A percentile compares a stretch with the other conserved stretches of the same genome.
Evolutionary conservation across 2,888 invertebrate genomes (phyloP).

Genomic region (Tetropium fuscum): DNA sequence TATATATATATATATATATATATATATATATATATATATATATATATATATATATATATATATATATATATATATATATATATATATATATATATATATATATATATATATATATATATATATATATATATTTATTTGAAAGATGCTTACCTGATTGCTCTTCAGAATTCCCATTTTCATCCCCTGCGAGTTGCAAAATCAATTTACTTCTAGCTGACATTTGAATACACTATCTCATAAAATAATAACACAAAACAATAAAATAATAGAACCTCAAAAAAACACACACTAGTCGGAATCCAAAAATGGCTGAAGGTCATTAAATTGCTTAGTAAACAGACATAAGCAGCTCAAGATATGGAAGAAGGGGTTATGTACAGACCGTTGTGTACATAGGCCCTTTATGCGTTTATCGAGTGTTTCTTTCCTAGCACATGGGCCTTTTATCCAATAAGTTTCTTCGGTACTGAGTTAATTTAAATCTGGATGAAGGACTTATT

Average conservation of each 20-base stretch:
- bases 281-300: background rate
- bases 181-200: background rate
- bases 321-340: background rate
- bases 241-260: background rate
- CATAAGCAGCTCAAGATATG: background rate
- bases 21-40: no score
- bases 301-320: background rate
- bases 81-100: no score
- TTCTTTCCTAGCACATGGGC: background rate
- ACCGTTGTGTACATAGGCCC: background rate
- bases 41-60: no score
- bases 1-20: no score
- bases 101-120: no score
- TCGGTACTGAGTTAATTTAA: background rate
- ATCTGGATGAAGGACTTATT: slow-evolving; percentile 1
- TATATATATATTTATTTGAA: no score
- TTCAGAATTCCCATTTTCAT: background rate
- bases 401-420: background rate
- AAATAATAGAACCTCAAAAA: background rate
- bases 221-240: background rate
- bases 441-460: slow-evolving; percentile 1
- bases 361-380: background rate
- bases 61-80: no score
- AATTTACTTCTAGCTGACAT: slow-evolving; percentile 1
- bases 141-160: background rate